Percentiles rank a stretch among this genome's conserved stretches.
These are phyloP conservation scores for Nemotelus nigrinus DNA, from an alignment of 2,888 invertebrate genomes.

Conservation along the genomic window DNA sequence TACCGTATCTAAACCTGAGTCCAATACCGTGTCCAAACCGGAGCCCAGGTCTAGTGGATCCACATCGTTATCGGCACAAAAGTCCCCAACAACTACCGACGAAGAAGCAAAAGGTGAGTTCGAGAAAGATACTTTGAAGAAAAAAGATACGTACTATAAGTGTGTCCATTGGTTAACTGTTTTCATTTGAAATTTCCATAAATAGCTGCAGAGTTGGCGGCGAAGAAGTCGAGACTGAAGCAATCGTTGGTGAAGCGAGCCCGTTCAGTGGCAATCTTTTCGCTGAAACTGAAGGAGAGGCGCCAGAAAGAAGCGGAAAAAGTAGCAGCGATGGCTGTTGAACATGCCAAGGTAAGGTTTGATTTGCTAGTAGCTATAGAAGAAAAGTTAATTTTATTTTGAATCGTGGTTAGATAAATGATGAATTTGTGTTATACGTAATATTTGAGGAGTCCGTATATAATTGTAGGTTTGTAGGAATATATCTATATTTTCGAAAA, in stretches of 20 bases:
- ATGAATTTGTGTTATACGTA: conserved; percentile 11
- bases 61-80: conserved; percentile 51
- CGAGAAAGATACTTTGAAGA: conserved; percentile 63
- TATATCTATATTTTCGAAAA: no score
- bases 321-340: conserved; percentile 72
- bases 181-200: conserved; percentile 25
- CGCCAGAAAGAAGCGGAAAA: conserved; percentile 80
- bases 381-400: no score
- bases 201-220: conserved; percentile 69
- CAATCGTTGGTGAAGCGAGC: conserved; percentile 85
- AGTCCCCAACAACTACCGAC: conserved; percentile 60
- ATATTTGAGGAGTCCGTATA: no score
- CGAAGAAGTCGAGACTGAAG: conserved; percentile 75
- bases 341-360: conserved; percentile 65
- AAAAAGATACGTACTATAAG: not conserved
- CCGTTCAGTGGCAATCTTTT: conserved; percentile 86
- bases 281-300: conserved; percentile 80
- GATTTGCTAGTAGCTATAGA: not conserved
- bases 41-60: conserved; percentile 55
- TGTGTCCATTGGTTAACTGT: not conserved
- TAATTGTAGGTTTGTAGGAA: no score
- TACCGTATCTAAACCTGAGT: not conserved
- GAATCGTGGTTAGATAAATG: not conserved
- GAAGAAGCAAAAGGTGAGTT: conserved; percentile 69
- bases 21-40: conserved; percentile 52